These are phyloP conservation scores for Lasioglossum morio DNA, from an alignment of 2,888 invertebrate genomes.

Conservation along the genomic window DNA sequence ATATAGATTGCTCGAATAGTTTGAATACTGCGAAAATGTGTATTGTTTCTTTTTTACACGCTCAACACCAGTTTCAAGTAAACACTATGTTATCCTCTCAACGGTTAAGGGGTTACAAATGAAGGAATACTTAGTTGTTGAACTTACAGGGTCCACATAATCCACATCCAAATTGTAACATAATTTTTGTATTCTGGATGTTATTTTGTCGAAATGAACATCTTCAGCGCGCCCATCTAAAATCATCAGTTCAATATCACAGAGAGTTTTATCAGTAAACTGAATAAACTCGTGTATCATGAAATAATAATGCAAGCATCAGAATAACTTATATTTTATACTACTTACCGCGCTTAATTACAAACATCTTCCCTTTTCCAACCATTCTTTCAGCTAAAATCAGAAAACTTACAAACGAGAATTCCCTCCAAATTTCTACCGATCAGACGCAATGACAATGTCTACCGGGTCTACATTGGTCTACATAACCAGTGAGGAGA, in stretches of 20 bases:
- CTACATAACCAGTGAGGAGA: neutral
- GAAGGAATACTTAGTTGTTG: conserved; percentile 2
- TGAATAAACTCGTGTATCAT: neutral
- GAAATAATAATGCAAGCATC: conserved; percentile 6
- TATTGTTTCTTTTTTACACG: neutral
- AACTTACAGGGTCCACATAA: conserved; percentile 95
- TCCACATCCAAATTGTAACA: conserved; percentile 98
- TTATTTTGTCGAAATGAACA: conserved; percentile 99
- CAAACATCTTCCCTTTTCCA: conserved; percentile 83
- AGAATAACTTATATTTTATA: neutral
- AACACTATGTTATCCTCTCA: neutral
- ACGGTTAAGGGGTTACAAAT: neutral
- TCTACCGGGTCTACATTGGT: neutral
- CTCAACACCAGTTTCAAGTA: too few species aligned
- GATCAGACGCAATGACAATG: neutral
- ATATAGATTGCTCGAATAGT: neutral
- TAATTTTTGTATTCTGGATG: conserved; percentile 96
- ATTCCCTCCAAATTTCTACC: neutral
- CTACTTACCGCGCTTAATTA: conserved; percentile 74
- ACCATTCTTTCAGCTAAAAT: conserved; percentile 64
- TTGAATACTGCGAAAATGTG: conserved; percentile 43
- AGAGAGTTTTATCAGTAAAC: neutral
- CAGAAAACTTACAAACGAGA: neutral
- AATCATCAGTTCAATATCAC: conserved; percentile 15
- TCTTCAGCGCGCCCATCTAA: conserved; percentile 94